phyloP scores from a whole-genome alignment of 2,113 vertebrate genomes.

The Thunnus thynnus region DNA sequence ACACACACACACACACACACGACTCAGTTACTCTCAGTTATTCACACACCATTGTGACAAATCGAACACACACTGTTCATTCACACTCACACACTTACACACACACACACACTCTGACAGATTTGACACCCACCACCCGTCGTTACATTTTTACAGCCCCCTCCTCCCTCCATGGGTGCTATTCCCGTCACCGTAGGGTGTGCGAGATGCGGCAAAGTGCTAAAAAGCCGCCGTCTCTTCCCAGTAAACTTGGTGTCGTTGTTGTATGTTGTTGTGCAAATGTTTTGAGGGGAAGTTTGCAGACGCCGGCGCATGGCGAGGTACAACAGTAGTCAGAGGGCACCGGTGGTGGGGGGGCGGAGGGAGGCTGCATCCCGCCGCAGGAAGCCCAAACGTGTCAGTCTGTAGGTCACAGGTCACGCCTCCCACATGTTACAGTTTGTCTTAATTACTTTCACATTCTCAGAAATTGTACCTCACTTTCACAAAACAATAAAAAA shows the following conservation, averaged over 20 bases:
- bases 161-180: constrained; percentile 55
- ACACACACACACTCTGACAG: constrained; percentile 53
- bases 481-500: constrained; percentile 30
- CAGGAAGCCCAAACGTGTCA: constrained; percentile 36
- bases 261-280: constrained; percentile 74
- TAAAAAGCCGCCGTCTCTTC: constrained; percentile 66
- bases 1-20: constrained; percentile 31
- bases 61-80: constrained; percentile 25
- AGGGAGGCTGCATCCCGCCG: background rate
- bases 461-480: constrained; percentile 11
- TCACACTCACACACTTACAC: constrained; percentile 36
- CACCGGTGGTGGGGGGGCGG: background rate
- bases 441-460: constrained; percentile 54
- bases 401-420: constrained; percentile 46
- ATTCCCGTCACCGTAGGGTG: constrained; percentile 67
- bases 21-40: constrained; percentile 44
- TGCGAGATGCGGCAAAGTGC: constrained; percentile 48
- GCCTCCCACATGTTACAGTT: constrained; percentile 44
- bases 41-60: constrained; percentile 48
- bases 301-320: constrained; percentile 41
- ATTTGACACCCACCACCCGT: constrained; percentile 71
- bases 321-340: constrained; percentile 64
- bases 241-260: constrained; percentile 51
- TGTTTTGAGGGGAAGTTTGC: constrained; percentile 71
- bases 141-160: constrained; percentile 53